Evolutionary conservation across 2,113 vertebrate genomes (phyloP), one percentile per base, ranked within the genome.

Genomic region (Galeopterus variegatus): DNA sequence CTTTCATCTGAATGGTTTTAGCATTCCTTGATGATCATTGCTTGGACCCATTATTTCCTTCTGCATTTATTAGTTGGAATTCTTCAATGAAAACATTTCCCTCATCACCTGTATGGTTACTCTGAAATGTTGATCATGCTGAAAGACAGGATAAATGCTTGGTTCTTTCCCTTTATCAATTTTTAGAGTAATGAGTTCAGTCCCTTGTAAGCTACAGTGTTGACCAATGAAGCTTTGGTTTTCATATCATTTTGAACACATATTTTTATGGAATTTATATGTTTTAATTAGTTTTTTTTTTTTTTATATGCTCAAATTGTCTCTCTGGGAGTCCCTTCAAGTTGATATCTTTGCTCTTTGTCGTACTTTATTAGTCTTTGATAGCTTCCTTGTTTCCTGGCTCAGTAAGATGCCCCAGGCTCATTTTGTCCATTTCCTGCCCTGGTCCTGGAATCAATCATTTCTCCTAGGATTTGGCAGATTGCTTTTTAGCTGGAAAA

Each of bases 111-210:
- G 2, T 62, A 11, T 62, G 41, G 54, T 92, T 70, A 62, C 28
- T 89, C 76, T 85, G 72, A 88, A 88, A 81, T 89, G 15, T 6
- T 70, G 2, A 67, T 94, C n/a, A n/a, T 73, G 67, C 26, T 67
- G 26, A 90, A 92, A 77, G 50, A 21, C 65, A 69, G 52, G 52
- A 67, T 89, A 52, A 88, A 64, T 58, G 19, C 64, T 67, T 75
- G 50, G 10, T 75, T 77, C 31, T 88, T 84, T 75, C 45, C 67
- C 45, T 82, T 64, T 86, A 41, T 73, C 52, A 92, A 2, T 94
- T 80, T 95, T 94, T 19, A 94, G 41, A 86, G n/a, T 86, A 86
- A 73, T 50, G 62, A 87, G 67, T 87, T 93, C 70, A 5, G 72
- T 17, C 60, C 81, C 21, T 41, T 52, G 24, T 36, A 75, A 1